Evolutionary conservation across 2,888 invertebrate species (phyloP), one percentile per base, ranked within the genome.

Genomic region (Resseliella maxima): DNA sequence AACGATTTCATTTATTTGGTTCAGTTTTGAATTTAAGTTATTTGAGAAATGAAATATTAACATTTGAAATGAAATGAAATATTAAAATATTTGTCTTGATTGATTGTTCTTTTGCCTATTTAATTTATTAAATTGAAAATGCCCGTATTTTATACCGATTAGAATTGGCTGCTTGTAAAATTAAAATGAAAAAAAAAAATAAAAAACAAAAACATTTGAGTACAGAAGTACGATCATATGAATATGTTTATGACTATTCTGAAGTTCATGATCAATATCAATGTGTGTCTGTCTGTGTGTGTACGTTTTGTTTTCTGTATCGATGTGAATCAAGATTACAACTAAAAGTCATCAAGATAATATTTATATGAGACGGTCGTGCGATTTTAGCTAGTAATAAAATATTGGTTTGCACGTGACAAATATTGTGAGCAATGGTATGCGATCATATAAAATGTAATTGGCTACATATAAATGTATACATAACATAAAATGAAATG

Each of bases 241-340:
- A n/a, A n/a, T n/a, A n/a, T n/a, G n/a, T n/a, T n/a, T n/a, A 0
- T 72, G 72, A 15, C 12, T 15, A 18, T 72, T 72, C 72, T 72
- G 72, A 72, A 72, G 72, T 72, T 72, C 72, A 72, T 10, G 72
- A 31, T 72, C 72, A 72, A 72, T 59, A 59, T 27, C 59, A 59
- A 24, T 24, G 24, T 27, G 59, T 24, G 59, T 24, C n/a, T n/a
- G 59, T 59, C 5, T 59, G 6, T 24, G 1, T n/a, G n/a, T 10
- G 24, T 59, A n/a, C 59, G 10, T 31, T 72, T 8, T 27, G 6
- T 72, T 35, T 31, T 8, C 15, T 24, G 24, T 31, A 15, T 72
- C 31, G 72, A 72, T 72, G 15, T 35, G 72, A 31, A 15, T n/a
- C 3, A 24, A 24, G 72, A 72, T 72, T 31, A 72, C 72, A 72